Evolutionary conservation across 2,888 invertebrate species (phyloP).

Genomic region (Ametastegia equiseti): DNA sequence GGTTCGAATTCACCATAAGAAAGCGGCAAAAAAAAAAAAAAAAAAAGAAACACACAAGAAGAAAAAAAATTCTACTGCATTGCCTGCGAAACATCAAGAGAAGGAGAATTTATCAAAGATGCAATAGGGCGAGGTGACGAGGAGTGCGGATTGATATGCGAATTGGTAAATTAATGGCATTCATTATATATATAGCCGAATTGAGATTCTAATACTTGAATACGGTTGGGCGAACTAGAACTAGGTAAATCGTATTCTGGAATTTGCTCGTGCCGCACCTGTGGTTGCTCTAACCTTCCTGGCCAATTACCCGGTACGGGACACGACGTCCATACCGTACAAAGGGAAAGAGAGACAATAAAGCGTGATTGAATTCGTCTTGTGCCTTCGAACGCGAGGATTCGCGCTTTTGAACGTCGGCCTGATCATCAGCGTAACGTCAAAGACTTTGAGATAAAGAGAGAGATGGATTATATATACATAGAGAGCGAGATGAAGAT

Average conservation of each 20-base stretch:
- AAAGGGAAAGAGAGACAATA: constrained; percentile 42
- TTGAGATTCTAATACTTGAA: not conserved
- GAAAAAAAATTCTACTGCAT: too few relatives aligned
- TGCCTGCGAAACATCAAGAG: not conserved
- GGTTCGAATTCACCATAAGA: too few relatives aligned
- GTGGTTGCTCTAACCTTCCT: constrained; percentile 34
- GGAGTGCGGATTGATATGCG: not conserved
- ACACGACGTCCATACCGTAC: constrained; percentile 26
- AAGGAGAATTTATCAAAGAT: too few relatives aligned
- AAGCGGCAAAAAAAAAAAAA: not conserved
- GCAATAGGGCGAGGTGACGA: too few relatives aligned
- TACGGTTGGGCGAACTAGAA: not conserved
- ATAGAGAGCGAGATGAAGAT: constrained; percentile 19
- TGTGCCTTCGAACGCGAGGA: constrained; percentile 26
- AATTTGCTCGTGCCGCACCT: constrained; percentile 21
- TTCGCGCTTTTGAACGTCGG: constrained; percentile 43
- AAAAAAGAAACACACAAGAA: not conserved
- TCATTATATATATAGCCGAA: not conserved
- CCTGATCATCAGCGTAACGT: constrained; percentile 39
- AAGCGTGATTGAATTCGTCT: constrained; percentile 37
- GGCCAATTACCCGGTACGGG: constrained; percentile 27
- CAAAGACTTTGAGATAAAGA: constrained; percentile 26
- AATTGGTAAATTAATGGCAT: not conserved
- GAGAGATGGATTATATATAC: too few relatives aligned
- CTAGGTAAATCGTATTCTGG: constrained; percentile 14